Evolutionary conservation across 2,888 invertebrate species (phyloP).

Genomic region (Agapostemon virescens): DNA sequence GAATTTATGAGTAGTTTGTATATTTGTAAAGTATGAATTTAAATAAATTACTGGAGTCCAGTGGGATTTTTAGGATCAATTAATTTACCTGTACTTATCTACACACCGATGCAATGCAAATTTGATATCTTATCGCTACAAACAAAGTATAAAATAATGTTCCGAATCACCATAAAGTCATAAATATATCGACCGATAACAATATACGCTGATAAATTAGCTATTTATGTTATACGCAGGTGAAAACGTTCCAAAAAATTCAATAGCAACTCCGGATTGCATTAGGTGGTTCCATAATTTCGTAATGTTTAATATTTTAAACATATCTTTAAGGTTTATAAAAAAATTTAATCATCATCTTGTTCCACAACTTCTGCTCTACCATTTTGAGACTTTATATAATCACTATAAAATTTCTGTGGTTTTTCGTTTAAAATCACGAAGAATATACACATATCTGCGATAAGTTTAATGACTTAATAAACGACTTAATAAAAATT

Average conservation of each 20-base stretch:
- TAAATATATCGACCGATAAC: not conserved
- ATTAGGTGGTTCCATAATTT: no score
- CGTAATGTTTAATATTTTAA: no score
- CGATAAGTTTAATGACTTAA: no score
- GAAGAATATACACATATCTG: no score
- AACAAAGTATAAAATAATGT: not conserved
- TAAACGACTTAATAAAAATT: no score
- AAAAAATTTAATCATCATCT: no score
- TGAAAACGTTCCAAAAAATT: not conserved
- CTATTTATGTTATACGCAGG: not conserved
- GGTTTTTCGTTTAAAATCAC: no score
- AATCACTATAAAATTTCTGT: no score
- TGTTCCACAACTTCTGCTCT: no score
- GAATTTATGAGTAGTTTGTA: not conserved
- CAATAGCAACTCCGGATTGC: not conserved
- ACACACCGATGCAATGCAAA: not conserved
- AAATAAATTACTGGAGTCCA: not conserved
- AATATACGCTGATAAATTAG: not conserved
- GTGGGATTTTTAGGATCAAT: not conserved
- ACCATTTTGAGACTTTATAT: no score
- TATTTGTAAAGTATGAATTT: not conserved
- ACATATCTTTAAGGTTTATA: no score
- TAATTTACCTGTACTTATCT: conserved; percentile 1
- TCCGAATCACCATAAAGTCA: not conserved
- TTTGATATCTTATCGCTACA: not conserved